Evolutionary conservation across 2,888 invertebrate species (phyloP).

Genomic region (Fragum sueziense): DNA sequence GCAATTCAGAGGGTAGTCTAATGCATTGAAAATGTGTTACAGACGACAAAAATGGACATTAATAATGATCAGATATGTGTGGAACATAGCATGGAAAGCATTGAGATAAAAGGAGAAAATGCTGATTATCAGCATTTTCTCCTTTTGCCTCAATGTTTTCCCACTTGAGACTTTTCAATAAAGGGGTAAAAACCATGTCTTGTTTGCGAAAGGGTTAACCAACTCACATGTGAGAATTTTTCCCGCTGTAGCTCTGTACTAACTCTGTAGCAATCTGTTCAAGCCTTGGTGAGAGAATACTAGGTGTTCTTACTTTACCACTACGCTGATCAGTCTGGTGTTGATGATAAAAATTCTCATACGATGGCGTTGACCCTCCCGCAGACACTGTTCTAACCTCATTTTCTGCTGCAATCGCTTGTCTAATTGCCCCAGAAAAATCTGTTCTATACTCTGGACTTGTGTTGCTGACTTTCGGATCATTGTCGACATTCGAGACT

Average conservation of each 20-base stretch:
- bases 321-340: neutral
- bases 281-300: neutral
- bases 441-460: neutral
- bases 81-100: too few species aligned
- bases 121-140: too few species aligned
- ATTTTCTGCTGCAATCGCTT: neutral
- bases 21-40: too few species aligned
- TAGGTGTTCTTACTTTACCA: neutral
- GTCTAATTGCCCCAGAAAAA: neutral
- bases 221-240: slow-evolving; percentile 52
- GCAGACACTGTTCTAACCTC: neutral
- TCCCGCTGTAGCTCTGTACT: slow-evolving; percentile 44
- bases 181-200: too few species aligned
- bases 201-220: too few species aligned
- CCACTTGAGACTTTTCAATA: too few species aligned
- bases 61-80: too few species aligned
- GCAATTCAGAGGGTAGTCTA: too few species aligned
- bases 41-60: too few species aligned
- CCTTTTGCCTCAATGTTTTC: too few species aligned
- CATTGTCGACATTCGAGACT: neutral
- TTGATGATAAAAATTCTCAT: neutral
- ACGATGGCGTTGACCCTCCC: neutral
- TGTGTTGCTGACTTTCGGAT: neutral
- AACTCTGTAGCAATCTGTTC: slow-evolving; percentile 50
- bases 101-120: too few species aligned